These are phyloP conservation scores for Zaprionus tsacasi DNA, from an alignment of 1,140 invertebrate genomes.

Conservation along the genomic window DNA sequence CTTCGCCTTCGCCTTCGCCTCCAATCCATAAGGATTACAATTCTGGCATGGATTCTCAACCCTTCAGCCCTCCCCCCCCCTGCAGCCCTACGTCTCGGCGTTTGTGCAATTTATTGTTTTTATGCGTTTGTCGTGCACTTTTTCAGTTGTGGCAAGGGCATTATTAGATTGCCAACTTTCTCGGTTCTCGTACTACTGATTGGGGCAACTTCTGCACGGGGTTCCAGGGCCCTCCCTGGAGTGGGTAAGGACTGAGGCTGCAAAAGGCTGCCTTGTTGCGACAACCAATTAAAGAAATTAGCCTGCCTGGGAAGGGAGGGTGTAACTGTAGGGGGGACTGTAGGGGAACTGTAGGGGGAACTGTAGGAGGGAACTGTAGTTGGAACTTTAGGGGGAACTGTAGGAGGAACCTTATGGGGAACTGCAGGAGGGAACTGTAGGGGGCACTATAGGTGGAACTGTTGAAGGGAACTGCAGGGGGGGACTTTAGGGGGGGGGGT, in stretches of 20 bases:
- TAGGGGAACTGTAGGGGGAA: too few species aligned
- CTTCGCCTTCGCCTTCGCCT: background rate
- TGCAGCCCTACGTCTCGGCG: conserved; percentile 5
- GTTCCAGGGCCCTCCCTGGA: too few species aligned
- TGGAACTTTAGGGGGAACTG: too few species aligned
- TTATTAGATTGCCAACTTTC: conserved; percentile 79
- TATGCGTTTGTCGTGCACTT: conserved; percentile 81
- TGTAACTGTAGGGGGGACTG: too few species aligned
- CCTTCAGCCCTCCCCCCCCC: too few species aligned
- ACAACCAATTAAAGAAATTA: conserved; percentile 80
- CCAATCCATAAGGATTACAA: conserved; percentile 4
- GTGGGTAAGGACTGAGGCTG: too few species aligned
- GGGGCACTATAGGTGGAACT: too few species aligned
- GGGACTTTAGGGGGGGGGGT: too few species aligned
- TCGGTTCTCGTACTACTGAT: conserved; percentile 58
- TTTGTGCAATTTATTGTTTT: conserved; percentile 82
- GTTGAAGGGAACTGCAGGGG: too few species aligned
- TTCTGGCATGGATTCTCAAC: background rate
- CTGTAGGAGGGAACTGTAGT: too few species aligned
- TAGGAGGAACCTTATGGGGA: too few species aligned
- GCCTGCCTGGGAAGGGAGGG: conserved; percentile 34
- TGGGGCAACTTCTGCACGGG: conserved; percentile 31
- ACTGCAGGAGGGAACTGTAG: too few species aligned
- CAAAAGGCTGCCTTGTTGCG: conserved; percentile 23
- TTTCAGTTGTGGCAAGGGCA: conserved; percentile 76